A percentile compares a stretch with the other conserved stretches of the same genome.
These are phyloP conservation scores for Macroglossus sobrinus DNA, from an alignment of 2,113 vertebrate species.

Conservation along the genomic window DNA sequence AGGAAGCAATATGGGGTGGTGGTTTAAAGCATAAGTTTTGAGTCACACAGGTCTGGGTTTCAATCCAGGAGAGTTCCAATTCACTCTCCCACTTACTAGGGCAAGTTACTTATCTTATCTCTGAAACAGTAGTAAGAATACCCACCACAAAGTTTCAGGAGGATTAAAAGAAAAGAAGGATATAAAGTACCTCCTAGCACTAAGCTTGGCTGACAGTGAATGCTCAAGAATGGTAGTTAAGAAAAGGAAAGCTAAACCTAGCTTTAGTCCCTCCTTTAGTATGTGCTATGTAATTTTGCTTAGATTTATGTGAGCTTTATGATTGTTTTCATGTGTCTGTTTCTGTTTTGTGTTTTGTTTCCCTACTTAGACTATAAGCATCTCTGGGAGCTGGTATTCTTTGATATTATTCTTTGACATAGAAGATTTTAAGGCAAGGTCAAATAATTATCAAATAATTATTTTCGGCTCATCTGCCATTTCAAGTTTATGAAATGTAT, in stretches of 20 bases:
- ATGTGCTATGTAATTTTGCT: neutral
- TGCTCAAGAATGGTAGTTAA: neutral
- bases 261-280: neutral
- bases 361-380: neutral
- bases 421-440: neutral
- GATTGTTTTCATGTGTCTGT: neutral
- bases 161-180: neutral
- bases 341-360: neutral
- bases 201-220: neutral
- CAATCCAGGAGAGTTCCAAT: neutral
- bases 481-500: conserved; percentile 30
- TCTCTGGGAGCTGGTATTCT: neutral
- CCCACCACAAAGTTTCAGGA: neutral
- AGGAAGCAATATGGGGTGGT: neutral
- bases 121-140: neutral
- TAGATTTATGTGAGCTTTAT: neutral
- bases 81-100: neutral
- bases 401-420: neutral
- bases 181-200: neutral
- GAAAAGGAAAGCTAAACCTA: neutral
- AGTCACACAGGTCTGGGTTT: neutral
- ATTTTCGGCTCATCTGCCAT: neutral
- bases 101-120: neutral
- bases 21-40: neutral
- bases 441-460: neutral